Evolutionary conservation across 2,113 vertebrate species (phyloP).

Genomic region (Coturnix japonica): DNA sequence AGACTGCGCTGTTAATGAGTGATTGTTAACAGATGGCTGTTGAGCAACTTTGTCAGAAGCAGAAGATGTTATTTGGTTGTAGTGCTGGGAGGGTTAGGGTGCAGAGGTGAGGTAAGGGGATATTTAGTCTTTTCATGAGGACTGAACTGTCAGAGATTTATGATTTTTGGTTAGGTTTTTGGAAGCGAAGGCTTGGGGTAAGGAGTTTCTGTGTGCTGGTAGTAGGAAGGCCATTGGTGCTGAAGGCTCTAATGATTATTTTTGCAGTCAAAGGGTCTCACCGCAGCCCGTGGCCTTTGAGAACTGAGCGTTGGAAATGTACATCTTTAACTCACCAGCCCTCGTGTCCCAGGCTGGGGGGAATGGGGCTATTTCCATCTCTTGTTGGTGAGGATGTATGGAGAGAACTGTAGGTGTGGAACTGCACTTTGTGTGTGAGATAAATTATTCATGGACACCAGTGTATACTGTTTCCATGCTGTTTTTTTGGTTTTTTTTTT

Average conservation of each 20-base stretch:
- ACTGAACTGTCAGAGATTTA: slow-evolving; percentile 38
- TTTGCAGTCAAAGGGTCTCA: slow-evolving; percentile 4
- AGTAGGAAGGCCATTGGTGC: slow-evolving; percentile 5
- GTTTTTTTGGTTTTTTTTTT: not conserved
- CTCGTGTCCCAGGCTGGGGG: not conserved
- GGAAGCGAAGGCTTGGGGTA: slow-evolving; percentile 4
- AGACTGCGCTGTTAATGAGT: slow-evolving; percentile 78
- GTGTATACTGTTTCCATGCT: not conserved
- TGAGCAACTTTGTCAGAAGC: slow-evolving; percentile 52
- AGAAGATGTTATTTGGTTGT: slow-evolving; percentile 45
- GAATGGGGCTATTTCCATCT: not conserved
- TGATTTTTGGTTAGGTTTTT: slow-evolving; percentile 43
- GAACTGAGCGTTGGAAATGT: not conserved
- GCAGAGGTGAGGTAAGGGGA: slow-evolving; percentile 64
- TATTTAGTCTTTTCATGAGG: slow-evolving; percentile 51
- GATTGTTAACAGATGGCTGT: slow-evolving; percentile 76
- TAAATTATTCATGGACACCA: not conserved
- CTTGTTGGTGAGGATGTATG: not conserved
- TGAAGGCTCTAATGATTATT: not conserved
- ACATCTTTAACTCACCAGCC: not conserved
- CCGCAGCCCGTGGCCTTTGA: slow-evolving; percentile 7
- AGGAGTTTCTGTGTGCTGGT: slow-evolving; percentile 11
- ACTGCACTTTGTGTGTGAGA: not conserved
- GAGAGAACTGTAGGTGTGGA: not conserved
- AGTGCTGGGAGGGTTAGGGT: slow-evolving; percentile 49